These are phyloP conservation scores for Pelobates cultripes DNA, from an alignment of 2,797 vertebrate genomes.

Conservation along the genomic window DNA sequence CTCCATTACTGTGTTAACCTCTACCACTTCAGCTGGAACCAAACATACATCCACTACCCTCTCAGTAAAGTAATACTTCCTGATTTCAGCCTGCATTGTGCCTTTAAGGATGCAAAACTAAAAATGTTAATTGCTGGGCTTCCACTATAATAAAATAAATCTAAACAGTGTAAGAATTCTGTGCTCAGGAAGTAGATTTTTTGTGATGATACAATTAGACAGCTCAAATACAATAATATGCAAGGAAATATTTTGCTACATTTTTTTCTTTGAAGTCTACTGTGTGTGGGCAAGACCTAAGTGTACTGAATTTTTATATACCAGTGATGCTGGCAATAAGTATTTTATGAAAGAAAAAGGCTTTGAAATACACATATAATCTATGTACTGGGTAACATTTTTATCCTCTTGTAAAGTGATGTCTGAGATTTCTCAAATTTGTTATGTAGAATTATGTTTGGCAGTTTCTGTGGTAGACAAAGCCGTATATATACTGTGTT, in stretches of 20 bases:
- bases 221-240: background rate
- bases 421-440: constrained; percentile 80
- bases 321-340: constrained; percentile 40
- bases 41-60: too few species aligned
- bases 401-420: constrained; percentile 58
- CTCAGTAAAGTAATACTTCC: too few species aligned
- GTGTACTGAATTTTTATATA: constrained; percentile 3
- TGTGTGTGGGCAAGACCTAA: constrained; percentile 41
- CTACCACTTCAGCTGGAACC: too few species aligned
- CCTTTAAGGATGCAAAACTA: too few species aligned
- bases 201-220: background rate
- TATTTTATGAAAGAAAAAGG: constrained; percentile 32
- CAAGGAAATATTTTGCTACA: background rate
- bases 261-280: background rate
- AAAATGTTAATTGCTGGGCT: background rate
- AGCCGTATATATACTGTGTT: constrained; percentile 79
- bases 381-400: constrained; percentile 32
- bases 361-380: constrained; percentile 36
- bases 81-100: too few species aligned
- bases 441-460: constrained; percentile 77
- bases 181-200: background rate
- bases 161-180: background rate
- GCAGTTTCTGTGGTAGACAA: constrained; percentile 78
- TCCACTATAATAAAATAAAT: background rate
- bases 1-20: too few species aligned